Base-by-base conservation (phyloP, 2,888 invertebrate genomes). In the Agelastica alni region DNA sequence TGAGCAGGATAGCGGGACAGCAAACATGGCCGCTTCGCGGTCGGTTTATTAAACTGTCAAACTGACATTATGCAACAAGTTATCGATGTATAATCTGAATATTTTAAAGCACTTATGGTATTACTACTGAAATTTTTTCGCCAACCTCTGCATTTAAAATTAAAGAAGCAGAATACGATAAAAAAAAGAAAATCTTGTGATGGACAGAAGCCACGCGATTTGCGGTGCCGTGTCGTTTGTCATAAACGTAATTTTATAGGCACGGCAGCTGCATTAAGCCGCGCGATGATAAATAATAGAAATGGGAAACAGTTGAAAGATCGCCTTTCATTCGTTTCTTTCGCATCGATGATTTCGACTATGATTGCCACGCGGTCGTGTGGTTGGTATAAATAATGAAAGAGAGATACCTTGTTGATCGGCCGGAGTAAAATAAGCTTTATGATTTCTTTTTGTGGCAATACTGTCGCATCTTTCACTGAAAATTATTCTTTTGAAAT, bases 251-350 rank as follows among this genome's bases (percentile, higher is more conserved):
- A 34, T 62, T 61, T 60, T 53, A 53, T 39, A 46, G 57, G 61
- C 64, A 66, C 69, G 70, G 67, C 71, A 71, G 71, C 64, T 53
- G 45, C 43, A 32, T 34, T 18, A 41, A 31, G 57, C 53, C 58
- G 61, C 61, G 59, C 57, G 62, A 65, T 70, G 66, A 70, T 73
- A 70, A 73, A 73, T 71, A 72, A 73, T 70, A 66, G 62, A 59
- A 45, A 39, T 41, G 32, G 49, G 65, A 69, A 70, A 70, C 65
- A 68, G 67, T 68, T 67, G 69, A 69, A 70, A 68, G 70, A 68
- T 69, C 61, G 63, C 68, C 63, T 70, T 73, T 72, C 67, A 70
- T 67, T 53, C 61, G 54, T 51, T 61, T 61, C 66, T 71, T 65
- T 67, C 72, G 70, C 66, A 64, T 66, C 61, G 67, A 60, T 70